Evolutionary conservation across 2,113 vertebrate species (phyloP).

Genomic region (Pithys albifrons): DNA sequence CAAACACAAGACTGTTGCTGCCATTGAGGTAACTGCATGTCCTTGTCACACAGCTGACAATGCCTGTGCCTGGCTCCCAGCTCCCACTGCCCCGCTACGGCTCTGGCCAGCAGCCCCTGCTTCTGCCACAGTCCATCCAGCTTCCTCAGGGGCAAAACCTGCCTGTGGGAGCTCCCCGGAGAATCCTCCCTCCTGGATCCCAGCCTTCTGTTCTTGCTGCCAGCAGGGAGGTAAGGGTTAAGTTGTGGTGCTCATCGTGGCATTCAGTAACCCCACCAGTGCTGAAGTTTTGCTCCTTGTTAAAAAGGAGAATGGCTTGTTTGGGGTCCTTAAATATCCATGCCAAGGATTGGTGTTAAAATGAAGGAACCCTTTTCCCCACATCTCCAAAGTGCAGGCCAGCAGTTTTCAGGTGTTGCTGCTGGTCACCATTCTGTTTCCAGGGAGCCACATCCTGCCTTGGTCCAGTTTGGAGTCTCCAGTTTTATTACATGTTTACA

Average conservation of each 20-base stretch:
- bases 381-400: not conserved
- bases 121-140: slow-evolving; percentile 96
- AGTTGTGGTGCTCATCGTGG: not conserved
- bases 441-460: slow-evolving; percentile 34
- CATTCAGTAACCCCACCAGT: slow-evolving; percentile 8
- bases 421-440: slow-evolving; percentile 50
- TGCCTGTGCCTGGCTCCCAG: slow-evolving; percentile 96
- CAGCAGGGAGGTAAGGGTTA: slow-evolving; percentile 87
- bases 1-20: not conserved
- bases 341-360: not conserved
- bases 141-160: slow-evolving; percentile 95
- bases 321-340: slow-evolving; percentile 25
- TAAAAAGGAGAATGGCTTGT: not conserved
- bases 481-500: slow-evolving; percentile 64
- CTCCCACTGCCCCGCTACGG: slow-evolving; percentile 88
- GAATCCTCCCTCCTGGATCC: slow-evolving; percentile 89
- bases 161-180: slow-evolving; percentile 88
- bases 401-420: slow-evolving; percentile 40
- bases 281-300: not conserved
- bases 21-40: not conserved
- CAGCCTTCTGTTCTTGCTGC: slow-evolving; percentile 87
- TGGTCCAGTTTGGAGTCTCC: slow-evolving; percentile 55
- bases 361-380: not conserved
- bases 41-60: slow-evolving; percentile 84
- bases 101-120: slow-evolving; percentile 95